Base-by-base conservation (phyloP, 2,797 vertebrate genomes). In the Ptychadena robeensis region DNA sequence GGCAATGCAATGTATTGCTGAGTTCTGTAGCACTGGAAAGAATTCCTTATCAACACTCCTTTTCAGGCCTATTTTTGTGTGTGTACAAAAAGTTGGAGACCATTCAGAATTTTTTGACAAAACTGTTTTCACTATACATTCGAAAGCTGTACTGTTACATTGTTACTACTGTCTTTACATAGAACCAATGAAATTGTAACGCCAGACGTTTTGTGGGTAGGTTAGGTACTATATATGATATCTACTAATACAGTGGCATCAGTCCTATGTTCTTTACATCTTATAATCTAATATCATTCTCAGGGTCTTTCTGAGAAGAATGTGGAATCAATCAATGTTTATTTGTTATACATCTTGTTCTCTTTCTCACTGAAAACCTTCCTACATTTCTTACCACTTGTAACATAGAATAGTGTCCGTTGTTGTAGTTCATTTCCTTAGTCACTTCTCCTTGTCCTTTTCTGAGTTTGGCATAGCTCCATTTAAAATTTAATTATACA, bases 31-130 rank as follows among this genome's bases (percentile, higher is more conserved):
- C 64, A 84, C 71, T 80, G 77, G 35, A 68, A 84, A 89, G 89
- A 53, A 79, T 81, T 85, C 87, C 82, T 71, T 81, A 64, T 70
- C 30, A 79, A 70, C 57, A 31, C 38, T 80, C 69, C 70, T 38
- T 76, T 85, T 85, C 83, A 85, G 83, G 83, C 72, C 83, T 85
- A 76, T 76, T 80, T 80, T 85, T 85, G 78, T 81, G 78, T 85
- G 57, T 71, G 75, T n/a, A n/a, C 75, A 61, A 83, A 83, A 73
- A 81, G 37, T 85, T 80, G 72, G 61, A 79, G 64, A 80, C 14
- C 83, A 85, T 85, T 85, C 83, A 85, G 83, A 85, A 85, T 85
- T 85, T n/a, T 82, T 85, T 75, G 6, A 80, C 69, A 61, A 66
- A 63, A 73, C 22, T 57, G 40, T 57, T 72, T 66, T 76, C 18